phyloP scores from a whole-genome alignment of 2,888 invertebrate genomes.

The Diaphora mendica region DNA sequence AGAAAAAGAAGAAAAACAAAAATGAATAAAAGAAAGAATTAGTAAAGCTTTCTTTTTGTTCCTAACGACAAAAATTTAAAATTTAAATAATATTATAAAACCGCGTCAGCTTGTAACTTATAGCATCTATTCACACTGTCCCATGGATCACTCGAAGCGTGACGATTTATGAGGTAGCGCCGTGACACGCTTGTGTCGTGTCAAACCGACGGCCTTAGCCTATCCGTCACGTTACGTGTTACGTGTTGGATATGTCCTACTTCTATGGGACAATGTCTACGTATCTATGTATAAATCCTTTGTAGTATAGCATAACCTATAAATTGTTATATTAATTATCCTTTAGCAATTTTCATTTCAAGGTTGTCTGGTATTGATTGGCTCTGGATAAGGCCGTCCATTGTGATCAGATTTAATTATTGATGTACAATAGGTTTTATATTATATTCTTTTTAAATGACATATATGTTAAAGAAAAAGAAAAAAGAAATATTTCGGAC shows the following conservation, averaged over 20 bases:
- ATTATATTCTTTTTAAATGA: neutral
- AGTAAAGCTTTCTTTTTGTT: neutral
- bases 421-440: neutral
- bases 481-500: no score
- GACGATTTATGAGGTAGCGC: constrained; percentile 19
- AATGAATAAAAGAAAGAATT: no score
- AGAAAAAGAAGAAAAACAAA: no score
- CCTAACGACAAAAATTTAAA: neutral
- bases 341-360: neutral
- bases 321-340: neutral
- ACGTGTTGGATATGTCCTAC: neutral
- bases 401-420: neutral
- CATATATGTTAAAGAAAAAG: no score
- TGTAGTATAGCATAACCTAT: neutral
- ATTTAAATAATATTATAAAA: neutral
- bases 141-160: constrained; percentile 15
- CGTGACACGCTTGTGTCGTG: constrained; percentile 15
- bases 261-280: neutral
- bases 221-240: constrained; percentile 6
- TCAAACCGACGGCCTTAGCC: constrained; percentile 11
- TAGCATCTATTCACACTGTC: neutral
- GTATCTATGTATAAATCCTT: neutral
- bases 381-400: neutral
- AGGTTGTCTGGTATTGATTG: neutral
- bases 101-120: neutral